phyloP scores from a whole-genome alignment of 2,888 invertebrate species.

The Sericinus montela region DNA sequence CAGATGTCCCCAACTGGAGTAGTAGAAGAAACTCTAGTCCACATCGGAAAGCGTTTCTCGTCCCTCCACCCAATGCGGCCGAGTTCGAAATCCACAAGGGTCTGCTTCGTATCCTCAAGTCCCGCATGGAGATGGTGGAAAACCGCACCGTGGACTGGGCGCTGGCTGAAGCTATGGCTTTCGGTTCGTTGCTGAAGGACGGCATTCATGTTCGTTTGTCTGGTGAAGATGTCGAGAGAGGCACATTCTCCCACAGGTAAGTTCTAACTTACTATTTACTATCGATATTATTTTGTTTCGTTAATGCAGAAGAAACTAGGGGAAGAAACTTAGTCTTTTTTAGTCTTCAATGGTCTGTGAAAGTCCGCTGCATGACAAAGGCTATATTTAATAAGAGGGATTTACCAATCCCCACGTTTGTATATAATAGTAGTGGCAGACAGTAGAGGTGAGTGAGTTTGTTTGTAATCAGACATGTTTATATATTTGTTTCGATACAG shows the following conservation, averaged over 20 bases:
- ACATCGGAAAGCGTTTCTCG: slow-evolving; percentile 93
- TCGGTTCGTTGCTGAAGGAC: slow-evolving; percentile 86
- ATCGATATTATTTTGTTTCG: too few relatives aligned
- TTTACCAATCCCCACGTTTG: too few relatives aligned
- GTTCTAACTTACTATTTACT: too few relatives aligned
- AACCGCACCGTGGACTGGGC: slow-evolving; percentile 87
- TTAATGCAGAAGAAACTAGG: too few relatives aligned
- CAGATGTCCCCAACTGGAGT: slow-evolving; percentile 88
- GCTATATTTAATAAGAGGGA: too few relatives aligned
- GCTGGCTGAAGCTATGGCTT: slow-evolving; percentile 88
- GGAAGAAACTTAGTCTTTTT: too few relatives aligned
- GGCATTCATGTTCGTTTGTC: slow-evolving; percentile 86
- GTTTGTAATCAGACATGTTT: too few relatives aligned
- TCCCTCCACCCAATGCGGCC: slow-evolving; percentile 92
- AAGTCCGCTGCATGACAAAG: too few relatives aligned
- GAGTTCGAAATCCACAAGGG: slow-evolving; percentile 94
- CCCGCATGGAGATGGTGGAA: slow-evolving; percentile 90
- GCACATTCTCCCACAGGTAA: slow-evolving; percentile 85
- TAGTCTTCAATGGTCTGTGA: too few relatives aligned
- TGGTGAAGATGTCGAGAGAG: slow-evolving; percentile 91
- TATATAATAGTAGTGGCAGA: too few relatives aligned
- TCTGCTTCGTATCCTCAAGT: slow-evolving; percentile 91
- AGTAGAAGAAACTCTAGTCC: slow-evolving; percentile 90
- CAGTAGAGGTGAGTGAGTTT: too few relatives aligned
- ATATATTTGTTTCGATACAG: too few relatives aligned